Evolutionary conservation across 1,140 invertebrate species (phyloP).

Genomic region (Chironomus tepperi): DNA sequence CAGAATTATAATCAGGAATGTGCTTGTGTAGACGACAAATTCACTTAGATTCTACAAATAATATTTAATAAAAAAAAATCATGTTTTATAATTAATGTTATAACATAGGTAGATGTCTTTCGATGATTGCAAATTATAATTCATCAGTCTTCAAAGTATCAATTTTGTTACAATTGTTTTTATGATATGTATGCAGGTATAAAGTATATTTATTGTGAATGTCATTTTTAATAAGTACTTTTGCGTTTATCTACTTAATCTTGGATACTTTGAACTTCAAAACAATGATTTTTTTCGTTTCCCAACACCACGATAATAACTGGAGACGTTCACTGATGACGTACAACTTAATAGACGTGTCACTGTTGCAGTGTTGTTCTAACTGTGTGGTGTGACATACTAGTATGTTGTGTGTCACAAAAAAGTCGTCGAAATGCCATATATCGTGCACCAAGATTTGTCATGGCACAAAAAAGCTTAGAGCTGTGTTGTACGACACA

Average conservation of each 20-base stretch:
- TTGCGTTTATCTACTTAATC: neutral
- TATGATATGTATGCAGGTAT: no score
- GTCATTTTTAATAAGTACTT: slow-evolving; percentile 7
- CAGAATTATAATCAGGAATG: no score
- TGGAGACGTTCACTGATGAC: neutral
- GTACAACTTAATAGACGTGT: no score
- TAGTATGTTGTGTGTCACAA: no score
- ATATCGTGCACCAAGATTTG: no score
- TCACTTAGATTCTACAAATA: no score
- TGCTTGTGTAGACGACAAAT: no score
- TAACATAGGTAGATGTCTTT: neutral
- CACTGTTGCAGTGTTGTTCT: no score
- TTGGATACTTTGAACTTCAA: neutral
- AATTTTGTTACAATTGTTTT: neutral
- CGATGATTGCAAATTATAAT: neutral
- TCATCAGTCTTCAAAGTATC: slow-evolving; percentile 1
- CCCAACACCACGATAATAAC: neutral
- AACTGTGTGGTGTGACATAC: no score
- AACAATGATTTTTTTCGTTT: neutral
- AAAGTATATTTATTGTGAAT: neutral
- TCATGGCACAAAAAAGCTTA: no score
- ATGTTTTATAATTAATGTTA: neutral
- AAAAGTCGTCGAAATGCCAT: no score
- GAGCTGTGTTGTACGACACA: no score
- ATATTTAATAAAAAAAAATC: neutral